These are phyloP conservation scores for Eubasilissa regina DNA, from an alignment of 1,140 invertebrate genomes.

Conservation along the genomic window DNA sequence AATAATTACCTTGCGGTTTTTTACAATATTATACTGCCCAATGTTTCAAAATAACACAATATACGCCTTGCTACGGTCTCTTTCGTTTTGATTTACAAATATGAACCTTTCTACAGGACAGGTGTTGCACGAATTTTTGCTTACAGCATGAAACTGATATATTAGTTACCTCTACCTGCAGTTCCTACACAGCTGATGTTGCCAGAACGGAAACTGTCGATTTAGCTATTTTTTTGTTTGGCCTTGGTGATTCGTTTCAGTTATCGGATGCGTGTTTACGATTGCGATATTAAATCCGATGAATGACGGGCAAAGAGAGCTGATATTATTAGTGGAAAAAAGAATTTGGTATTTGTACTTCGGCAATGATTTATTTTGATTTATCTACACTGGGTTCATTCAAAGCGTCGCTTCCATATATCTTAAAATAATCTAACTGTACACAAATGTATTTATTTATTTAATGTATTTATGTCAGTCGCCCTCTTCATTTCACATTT, in stretches of 20 bases:
- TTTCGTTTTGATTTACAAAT: neutral
- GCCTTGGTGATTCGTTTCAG: neutral
- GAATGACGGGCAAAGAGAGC: too few relatives aligned
- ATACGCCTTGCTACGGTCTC: neutral
- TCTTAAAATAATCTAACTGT: too few relatives aligned
- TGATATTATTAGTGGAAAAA: too few relatives aligned
- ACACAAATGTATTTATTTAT: too few relatives aligned
- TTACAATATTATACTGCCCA: neutral
- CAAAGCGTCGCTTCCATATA: too few relatives aligned
- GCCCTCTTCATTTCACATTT: neutral
- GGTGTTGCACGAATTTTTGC: neutral
- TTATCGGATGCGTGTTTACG: too few relatives aligned
- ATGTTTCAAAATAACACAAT: neutral
- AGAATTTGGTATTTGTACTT: too few relatives aligned
- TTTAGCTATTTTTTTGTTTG: slow-evolving; percentile 11
- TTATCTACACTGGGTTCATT: too few relatives aligned
- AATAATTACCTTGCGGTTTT: too few relatives aligned
- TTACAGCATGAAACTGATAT: too few relatives aligned
- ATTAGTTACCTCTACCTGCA: neutral
- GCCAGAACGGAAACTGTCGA: slow-evolving; percentile 22
- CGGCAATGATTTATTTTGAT: too few relatives aligned
- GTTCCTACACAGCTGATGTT: neutral
- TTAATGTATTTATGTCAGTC: neutral
- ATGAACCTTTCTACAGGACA: neutral
- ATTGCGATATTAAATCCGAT: too few relatives aligned